Percentiles rank a stretch among this genome's conserved stretches.
Conservation (phyloP, 2,888 invertebrate species). For the Sphecodes monilicornis region DNA sequence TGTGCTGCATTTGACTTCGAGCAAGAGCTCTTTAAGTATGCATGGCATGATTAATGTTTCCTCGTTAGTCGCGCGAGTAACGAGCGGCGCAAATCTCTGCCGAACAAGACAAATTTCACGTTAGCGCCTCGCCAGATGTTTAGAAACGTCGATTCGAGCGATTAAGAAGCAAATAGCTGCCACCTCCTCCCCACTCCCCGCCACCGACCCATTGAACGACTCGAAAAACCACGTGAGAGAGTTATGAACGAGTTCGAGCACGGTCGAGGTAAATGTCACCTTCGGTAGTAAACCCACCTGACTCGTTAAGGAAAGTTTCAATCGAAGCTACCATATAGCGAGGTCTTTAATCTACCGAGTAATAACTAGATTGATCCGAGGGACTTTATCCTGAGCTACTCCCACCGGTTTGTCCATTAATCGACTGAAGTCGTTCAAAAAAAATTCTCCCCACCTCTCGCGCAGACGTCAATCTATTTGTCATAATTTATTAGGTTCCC, state of each 20-base stretch:
- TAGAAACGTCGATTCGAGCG: neutral
- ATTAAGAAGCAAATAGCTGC: neutral
- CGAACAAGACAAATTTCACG: conserved; percentile 4
- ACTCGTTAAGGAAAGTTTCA: neutral
- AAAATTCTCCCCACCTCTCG: neutral
- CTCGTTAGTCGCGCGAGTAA: neutral
- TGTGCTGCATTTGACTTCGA: neutral
- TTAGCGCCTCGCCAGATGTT: neutral
- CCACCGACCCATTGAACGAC: neutral
- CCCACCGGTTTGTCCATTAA: conserved; percentile 1
- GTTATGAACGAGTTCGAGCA: neutral
- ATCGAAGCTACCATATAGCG: neutral
- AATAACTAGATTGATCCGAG: neutral
- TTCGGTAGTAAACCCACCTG: neutral
- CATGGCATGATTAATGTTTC: neutral
- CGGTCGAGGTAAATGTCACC: neutral
- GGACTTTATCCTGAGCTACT: neutral
- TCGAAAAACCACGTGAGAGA: neutral
- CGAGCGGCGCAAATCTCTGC: neutral
- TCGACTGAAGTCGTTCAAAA: neutral
- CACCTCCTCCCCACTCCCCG: too few species aligned
- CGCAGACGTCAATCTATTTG: neutral
- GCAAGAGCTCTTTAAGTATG: neutral
- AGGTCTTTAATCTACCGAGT: neutral
- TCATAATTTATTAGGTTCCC: neutral